phyloP scores from a whole-genome alignment of 2,888 invertebrate genomes.

The Aproaerema taeniolella region DNA sequence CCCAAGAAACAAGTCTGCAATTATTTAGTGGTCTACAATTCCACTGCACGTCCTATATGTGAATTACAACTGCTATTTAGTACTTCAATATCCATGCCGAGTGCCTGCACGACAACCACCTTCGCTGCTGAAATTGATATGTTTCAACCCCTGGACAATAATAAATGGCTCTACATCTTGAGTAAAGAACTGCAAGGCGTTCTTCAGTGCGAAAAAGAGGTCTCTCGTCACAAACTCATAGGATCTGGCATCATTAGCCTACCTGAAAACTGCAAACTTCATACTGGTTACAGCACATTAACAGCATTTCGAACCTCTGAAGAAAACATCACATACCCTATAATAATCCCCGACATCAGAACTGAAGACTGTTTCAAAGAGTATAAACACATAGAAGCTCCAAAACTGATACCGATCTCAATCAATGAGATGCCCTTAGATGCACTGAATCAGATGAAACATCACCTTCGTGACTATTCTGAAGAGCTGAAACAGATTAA shows the following conservation, averaged over 20 bases:
- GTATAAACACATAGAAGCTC: slow-evolving; percentile 4
- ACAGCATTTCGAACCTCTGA: slow-evolving; percentile 15
- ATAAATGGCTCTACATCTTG: slow-evolving; percentile 22
- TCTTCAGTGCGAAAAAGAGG: slow-evolving; percentile 18
- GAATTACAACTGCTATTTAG: slow-evolving; percentile 14
- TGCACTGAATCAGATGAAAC: slow-evolving; percentile 16
- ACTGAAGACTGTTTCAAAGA: slow-evolving; percentile 19
- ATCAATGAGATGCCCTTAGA: slow-evolving; percentile 21
- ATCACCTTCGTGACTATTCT: slow-evolving; percentile 15
- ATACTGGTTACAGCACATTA: slow-evolving; percentile 23
- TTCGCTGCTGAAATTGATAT: slow-evolving; percentile 24
- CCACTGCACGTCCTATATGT: not conserved
- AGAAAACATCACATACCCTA: slow-evolving; percentile 21
- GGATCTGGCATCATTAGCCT: slow-evolving; percentile 19
- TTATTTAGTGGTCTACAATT: slow-evolving; percentile 1
- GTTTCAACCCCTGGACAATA: slow-evolving; percentile 18
- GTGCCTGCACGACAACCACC: slow-evolving; percentile 20
- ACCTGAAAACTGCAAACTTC: slow-evolving; percentile 18
- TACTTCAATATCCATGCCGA: slow-evolving; percentile 14
- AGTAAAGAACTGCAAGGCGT: slow-evolving; percentile 15
- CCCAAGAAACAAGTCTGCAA: not conserved
- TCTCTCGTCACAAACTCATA: slow-evolving; percentile 16
- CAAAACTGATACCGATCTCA: slow-evolving; percentile 17
- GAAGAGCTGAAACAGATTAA: too few species aligned
- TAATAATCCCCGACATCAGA: slow-evolving; percentile 20